Base-by-base conservation (phyloP, 2,113 vertebrate species). In the Agelaius tricolor region DNA sequence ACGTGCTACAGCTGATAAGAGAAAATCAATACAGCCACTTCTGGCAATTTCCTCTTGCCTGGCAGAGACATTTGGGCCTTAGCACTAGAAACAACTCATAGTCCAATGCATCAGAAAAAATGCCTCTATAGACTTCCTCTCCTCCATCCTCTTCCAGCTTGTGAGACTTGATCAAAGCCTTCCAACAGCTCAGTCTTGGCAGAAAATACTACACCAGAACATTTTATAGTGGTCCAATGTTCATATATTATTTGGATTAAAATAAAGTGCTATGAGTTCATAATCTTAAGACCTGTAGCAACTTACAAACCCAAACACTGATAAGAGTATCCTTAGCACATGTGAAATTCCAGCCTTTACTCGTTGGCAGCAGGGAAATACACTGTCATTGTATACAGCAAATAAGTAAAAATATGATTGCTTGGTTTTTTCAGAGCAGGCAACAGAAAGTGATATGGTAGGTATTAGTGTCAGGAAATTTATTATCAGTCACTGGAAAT, bases 1-100 rank as follows among this genome's bases (percentile, higher is more conserved):
- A 0, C 3, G 2, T 0, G 7, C 46, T 18, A 17, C 2, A 47
- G 43, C 51, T 63, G 57, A 13, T 69, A 82, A 39, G 73, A 37
- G 41, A 11, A 58, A 28, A 37, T 23, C 59, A 46, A 10, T 33
- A 46, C 5, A 37, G 9, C 22, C 2, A 17, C 62, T 74, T 55
- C 41, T 75, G 31, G 13, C 6, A 1, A 17, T 81, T 94, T 78
- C n/a, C 26, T 86, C 22, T 72, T 74, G 44, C 72, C 39, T 63
- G 65, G n/a, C 67, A 74, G 33, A 84, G 58, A 22, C 3, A 0
- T 20, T 55, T 43, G 51, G 30, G 20, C 83, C 15, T 4, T 7
- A 63, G 35, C 37, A 33, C 22, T 31, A 67, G 26, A 52, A 73
- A 31, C 43, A 79, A 11, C 22, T 52, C 39, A 15, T 2, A 39